A percentile compares a stretch with the other conserved stretches of the same genome.
Conservation (phyloP, 1,140 invertebrate genomes). For the Dufourea novaeangliae region DNA sequence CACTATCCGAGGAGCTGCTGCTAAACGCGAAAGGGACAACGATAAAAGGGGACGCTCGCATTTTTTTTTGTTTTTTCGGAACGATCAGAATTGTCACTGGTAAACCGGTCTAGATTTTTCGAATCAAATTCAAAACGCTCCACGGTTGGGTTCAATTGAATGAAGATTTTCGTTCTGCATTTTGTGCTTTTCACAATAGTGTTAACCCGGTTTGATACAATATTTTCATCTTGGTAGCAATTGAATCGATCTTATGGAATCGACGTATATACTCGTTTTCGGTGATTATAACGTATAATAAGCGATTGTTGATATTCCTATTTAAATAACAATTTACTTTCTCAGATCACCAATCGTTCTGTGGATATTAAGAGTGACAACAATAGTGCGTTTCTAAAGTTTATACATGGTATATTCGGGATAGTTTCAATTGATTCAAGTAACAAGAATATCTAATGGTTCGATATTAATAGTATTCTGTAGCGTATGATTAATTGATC, state of each 20-base stretch:
- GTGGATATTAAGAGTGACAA: not conserved
- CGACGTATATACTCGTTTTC: not conserved
- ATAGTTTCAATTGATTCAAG: not conserved
- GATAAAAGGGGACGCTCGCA: not conserved
- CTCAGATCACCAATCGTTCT: not conserved
- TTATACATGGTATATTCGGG: not conserved
- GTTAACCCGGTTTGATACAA: not conserved
- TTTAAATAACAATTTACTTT: not conserved
- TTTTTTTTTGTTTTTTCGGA: too few species aligned
- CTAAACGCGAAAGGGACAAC: slow-evolving; percentile 7
- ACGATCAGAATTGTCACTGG: not conserved
- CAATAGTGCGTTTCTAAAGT: not conserved
- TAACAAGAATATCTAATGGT: not conserved
- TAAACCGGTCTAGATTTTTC: slow-evolving; percentile 13
- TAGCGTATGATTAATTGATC: not conserved
- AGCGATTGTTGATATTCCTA: not conserved
- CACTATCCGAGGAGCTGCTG: slow-evolving; percentile 21
- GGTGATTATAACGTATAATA: not conserved
- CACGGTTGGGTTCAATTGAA: not conserved
- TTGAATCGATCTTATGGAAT: slow-evolving; percentile 18
- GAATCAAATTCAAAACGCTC: not conserved
- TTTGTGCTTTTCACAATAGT: slow-evolving; percentile 7
- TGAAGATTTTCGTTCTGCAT: not conserved
- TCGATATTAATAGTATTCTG: not conserved
- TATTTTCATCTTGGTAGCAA: slow-evolving; percentile 6